Conservation (phyloP, 1,140 invertebrate species). For the Thaumetopoea pityocampa region DNA sequence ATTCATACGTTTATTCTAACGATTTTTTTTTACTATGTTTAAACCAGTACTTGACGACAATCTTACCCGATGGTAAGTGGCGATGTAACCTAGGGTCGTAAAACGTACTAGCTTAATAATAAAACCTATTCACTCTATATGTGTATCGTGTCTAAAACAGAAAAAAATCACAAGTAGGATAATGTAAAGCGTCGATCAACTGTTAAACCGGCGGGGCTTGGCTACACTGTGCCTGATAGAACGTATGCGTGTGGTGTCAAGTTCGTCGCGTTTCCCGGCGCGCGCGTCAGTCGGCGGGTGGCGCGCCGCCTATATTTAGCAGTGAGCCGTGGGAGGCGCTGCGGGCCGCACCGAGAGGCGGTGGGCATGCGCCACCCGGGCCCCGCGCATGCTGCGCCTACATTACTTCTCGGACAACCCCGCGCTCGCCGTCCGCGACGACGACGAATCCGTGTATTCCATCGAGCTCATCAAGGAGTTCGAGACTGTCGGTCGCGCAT, state of each 20-base stretch:
- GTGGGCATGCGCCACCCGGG: constrained; percentile 52
- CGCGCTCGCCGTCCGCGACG: constrained; percentile 76
- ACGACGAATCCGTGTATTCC: constrained; percentile 81
- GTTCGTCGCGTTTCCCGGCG: constrained; percentile 29
- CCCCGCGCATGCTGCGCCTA: constrained; percentile 81
- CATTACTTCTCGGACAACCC: constrained; percentile 87
- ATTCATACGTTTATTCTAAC: no score
- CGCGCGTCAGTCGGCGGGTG: constrained; percentile 13
- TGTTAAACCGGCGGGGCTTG: constrained; percentile 25
- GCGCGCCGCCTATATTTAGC: constrained; percentile 51
- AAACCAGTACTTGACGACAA: no score
- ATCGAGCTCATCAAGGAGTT: constrained; percentile 91
- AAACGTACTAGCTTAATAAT: no score
- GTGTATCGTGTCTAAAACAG: no score
- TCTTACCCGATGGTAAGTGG: no score
- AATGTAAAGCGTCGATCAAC: constrained; percentile 26
- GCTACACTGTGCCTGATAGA: no score
- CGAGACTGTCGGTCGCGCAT: constrained; percentile 83
- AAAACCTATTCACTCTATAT: no score
- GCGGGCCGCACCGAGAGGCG: constrained; percentile 51
- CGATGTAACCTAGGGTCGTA: no score
- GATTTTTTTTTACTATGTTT: no score
- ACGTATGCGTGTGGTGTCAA: constrained; percentile 42
- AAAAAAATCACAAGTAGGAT: constrained; percentile 24
- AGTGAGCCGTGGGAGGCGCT: constrained; percentile 60